phyloP scores from a whole-genome alignment of 2,888 invertebrate species.

The Dynastes grantii region DNA sequence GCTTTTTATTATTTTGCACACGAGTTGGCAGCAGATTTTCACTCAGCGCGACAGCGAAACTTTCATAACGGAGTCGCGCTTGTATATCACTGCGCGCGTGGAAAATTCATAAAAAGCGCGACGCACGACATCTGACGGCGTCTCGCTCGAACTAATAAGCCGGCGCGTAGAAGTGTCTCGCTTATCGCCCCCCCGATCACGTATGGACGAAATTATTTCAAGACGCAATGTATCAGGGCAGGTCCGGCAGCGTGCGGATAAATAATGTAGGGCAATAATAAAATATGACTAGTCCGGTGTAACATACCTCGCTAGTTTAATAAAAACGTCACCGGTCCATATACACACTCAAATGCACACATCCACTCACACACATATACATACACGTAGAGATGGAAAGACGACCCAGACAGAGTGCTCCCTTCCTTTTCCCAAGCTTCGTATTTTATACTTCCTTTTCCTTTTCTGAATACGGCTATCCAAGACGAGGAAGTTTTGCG shows the following conservation, averaged over 20 bases:
- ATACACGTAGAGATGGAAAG: not conserved
- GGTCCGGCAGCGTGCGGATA: conserved; percentile 63
- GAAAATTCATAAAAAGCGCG: conserved; percentile 46
- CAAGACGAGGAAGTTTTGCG: not conserved
- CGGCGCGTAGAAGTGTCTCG: conserved; percentile 32
- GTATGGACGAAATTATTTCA: conserved; percentile 43
- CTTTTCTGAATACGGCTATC: conserved; percentile 11
- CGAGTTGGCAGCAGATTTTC: conserved; percentile 59
- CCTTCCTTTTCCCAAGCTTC: conserved; percentile 7
- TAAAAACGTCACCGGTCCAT: conserved; percentile 65
- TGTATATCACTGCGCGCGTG: conserved; percentile 55
- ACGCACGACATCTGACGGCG: conserved; percentile 28
- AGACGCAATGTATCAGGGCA: conserved; percentile 59
- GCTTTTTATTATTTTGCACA: conserved; percentile 53
- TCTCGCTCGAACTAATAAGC: conserved; percentile 49
- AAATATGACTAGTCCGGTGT: conserved; percentile 63
- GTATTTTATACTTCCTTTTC: conserved; percentile 21
- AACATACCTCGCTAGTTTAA: conserved; percentile 66
- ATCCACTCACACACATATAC: not conserved
- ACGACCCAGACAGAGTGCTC: conserved; percentile 3
- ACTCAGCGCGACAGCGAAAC: conserved; percentile 59
- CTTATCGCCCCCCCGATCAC: conserved; percentile 33
- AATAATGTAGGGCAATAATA: conserved; percentile 69
- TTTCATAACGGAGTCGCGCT: conserved; percentile 60
- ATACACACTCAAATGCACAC: not conserved